Evolutionary conservation across 2,888 invertebrate species (phyloP).

Genomic region (Hermaeophaga mercurialis): DNA sequence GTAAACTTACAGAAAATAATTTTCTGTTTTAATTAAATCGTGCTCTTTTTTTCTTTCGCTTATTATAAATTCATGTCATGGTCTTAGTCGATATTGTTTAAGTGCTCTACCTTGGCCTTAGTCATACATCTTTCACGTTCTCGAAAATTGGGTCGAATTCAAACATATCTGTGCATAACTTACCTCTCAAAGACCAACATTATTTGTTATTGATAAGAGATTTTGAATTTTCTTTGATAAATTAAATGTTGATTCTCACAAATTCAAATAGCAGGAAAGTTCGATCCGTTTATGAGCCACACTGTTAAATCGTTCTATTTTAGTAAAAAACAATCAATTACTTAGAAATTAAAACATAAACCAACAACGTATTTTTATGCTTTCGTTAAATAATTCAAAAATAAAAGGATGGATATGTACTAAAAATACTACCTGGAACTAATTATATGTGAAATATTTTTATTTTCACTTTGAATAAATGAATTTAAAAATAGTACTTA

Average conservation of each 20-base stretch:
- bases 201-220: no score
- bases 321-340: background rate
- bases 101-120: constrained; percentile 6
- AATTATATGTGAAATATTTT: background rate
- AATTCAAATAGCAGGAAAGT: no score
- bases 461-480: constrained; percentile 10
- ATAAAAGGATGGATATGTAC: no score
- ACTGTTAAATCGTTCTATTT: no score
- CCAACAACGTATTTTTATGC: no score
- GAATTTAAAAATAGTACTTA: constrained; percentile 5
- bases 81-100: constrained; percentile 5
- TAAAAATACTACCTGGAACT: constrained; percentile 6
- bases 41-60: background rate
- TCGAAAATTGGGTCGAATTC: constrained; percentile 9
- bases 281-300: background rate
- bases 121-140: constrained; percentile 5
- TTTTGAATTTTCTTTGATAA: no score
- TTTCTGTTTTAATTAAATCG: no score
- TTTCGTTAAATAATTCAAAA: no score
- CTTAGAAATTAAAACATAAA: background rate
- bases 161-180: background rate
- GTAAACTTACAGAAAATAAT: no score
- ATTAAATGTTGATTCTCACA: no score
- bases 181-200: background rate
- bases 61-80: constrained; percentile 8